Evolutionary conservation across 2,113 vertebrate species (phyloP), one percentile per base, ranked within the genome.

Genomic region (Dolichotis patagonum): DNA sequence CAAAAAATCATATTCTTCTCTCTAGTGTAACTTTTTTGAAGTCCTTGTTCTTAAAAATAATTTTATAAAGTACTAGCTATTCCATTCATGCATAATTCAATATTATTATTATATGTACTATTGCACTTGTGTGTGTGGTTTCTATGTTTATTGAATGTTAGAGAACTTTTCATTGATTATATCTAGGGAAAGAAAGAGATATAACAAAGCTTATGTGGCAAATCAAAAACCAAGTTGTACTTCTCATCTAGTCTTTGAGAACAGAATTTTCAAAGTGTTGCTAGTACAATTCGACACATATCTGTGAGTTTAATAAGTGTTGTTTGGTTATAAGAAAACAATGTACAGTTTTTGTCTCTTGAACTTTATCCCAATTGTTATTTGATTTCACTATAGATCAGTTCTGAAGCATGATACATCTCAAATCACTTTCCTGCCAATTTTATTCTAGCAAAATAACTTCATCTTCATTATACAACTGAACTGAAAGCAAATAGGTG

Each of bases 391-490:
- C 35, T 58, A 16, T 26, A 11, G 1, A 86, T 58, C 24, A 65
- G 52, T 41, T 93, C 24, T 93, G 35, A 78, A 7, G 16, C 17
- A 54, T 0, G 13, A 5, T 41, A 28, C 77, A 86, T 78, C 26
- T 88, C n/a, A 82, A 91, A 35, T 80, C 24, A 85, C 88, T 88
- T 73, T 41, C 41, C 17, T 78, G 8, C 77, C 85, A 63, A 82
- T 43, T 85, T 90, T 49, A 92, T 38, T 91, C 49, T 12, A 87
- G 92, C 26, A 90, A 92, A 92, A 81, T 52, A 43, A 83, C 46
- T 46, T 46, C 46, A 46, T 46, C 35, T 85, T 88, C 26, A 77
- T 52, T 87, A 75, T 77, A 78, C 7, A 92, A 95, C 63, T 93
- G 12, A 82, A 75, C 41, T 78, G n/a, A 96, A 30, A 91, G 35